Percentiles rank a stretch among this genome's conserved stretches.
Conservation (phyloP, 2,113 vertebrate genomes). For the Rostratula benghalensis region DNA sequence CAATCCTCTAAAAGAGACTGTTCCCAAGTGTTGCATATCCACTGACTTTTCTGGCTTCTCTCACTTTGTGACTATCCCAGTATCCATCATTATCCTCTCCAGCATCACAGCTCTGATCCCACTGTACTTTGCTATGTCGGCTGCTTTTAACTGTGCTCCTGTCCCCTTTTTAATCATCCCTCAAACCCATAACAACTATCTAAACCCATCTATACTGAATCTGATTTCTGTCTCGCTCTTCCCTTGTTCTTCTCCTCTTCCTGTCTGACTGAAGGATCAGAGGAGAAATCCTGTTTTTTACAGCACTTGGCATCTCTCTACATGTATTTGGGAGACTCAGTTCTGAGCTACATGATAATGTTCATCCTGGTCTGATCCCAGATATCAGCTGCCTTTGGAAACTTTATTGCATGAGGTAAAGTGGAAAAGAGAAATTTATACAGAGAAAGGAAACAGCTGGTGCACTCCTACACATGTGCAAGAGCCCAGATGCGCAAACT, state of each 20-base stretch:
- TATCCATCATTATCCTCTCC: not conserved
- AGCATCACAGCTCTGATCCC: not conserved
- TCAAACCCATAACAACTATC: not conserved
- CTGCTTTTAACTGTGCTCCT: not conserved
- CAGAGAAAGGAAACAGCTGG: conserved; percentile 2
- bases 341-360: not conserved
- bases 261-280: not conserved
- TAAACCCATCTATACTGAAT: not conserved
- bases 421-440: not conserved
- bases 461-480: conserved; percentile 1
- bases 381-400: not conserved
- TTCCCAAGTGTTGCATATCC: not conserved
- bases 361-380: not conserved
- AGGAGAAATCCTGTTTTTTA: not conserved
- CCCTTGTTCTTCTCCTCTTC: not conserved
- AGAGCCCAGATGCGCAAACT: not conserved
- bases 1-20: not conserved
- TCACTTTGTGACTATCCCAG: not conserved
- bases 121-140: not conserved
- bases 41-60: not conserved
- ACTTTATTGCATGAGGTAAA: not conserved
- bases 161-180: not conserved
- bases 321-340: not conserved
- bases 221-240: not conserved
- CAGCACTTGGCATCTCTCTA: not conserved